Evolutionary conservation across 1,140 invertebrate genomes (phyloP).

Genomic region (Psilanteris sp.): DNA sequence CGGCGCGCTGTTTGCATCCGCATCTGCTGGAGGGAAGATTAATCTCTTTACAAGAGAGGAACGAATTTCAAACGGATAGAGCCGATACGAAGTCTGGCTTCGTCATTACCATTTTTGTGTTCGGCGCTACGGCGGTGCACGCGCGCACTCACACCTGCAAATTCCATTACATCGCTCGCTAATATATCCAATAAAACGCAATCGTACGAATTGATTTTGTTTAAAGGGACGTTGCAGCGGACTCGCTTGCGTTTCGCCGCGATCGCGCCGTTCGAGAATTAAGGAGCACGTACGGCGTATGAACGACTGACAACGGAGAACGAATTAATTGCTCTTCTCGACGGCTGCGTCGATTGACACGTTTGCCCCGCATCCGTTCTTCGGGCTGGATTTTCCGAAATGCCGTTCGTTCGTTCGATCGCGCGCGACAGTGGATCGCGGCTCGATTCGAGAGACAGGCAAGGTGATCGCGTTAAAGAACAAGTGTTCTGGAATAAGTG

Average conservation of each 20-base stretch:
- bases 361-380: too few species aligned
- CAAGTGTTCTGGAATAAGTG: too few species aligned
- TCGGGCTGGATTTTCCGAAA: too few species aligned
- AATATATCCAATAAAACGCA: conserved; percentile 39
- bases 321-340: too few species aligned
- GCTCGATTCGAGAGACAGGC: too few species aligned
- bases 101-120: conserved; percentile 50
- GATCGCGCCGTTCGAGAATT: background rate
- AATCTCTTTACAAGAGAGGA: conserved; percentile 57
- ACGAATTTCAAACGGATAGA: conserved; percentile 47
- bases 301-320: too few species aligned
- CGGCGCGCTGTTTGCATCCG: conserved; percentile 55
- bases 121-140: background rate
- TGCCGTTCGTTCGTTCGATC: too few species aligned
- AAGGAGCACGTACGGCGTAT: background rate
- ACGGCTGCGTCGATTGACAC: too few species aligned
- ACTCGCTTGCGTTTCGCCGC: background rate
- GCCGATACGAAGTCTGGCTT: conserved; percentile 20
- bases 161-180: conserved; percentile 42
- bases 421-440: too few species aligned
- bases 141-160: conserved; percentile 13
- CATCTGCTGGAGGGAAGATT: conserved; percentile 57
- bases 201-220: conserved; percentile 33
- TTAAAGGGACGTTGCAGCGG: background rate
- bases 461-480: too few species aligned